These are phyloP conservation scores for Netelia fuscicornis DNA, from an alignment of 2,888 invertebrate species.

Conservation along the genomic window DNA sequence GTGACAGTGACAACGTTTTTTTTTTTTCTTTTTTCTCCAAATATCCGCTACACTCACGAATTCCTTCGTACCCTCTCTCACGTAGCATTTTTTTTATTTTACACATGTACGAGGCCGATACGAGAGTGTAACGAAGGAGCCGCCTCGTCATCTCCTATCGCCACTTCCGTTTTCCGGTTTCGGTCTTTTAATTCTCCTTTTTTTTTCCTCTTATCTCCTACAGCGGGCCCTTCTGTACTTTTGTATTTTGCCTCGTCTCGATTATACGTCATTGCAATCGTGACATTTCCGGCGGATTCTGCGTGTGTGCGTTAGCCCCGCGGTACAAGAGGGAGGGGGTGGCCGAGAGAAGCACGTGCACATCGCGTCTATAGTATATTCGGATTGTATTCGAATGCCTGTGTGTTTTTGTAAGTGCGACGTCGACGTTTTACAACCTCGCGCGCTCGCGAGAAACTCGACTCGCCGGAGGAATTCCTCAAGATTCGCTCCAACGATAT, in stretches of 20 bases:
- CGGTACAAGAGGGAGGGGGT: constrained; percentile 10
- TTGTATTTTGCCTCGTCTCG: constrained; percentile 1
- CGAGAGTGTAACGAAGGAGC: constrained; percentile 48
- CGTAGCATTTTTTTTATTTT: constrained; percentile 27
- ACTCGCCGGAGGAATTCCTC: constrained; percentile 49
- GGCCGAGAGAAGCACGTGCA: constrained; percentile 57
- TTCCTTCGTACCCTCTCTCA: constrained; percentile 37
- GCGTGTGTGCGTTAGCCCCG: background rate
- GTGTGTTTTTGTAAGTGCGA: constrained; percentile 25
- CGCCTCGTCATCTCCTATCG: constrained; percentile 5
- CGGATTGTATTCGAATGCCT: constrained; percentile 8
- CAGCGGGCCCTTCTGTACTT: background rate
- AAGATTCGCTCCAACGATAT: constrained; percentile 38
- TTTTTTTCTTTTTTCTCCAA: background rate
- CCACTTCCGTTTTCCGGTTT: constrained; percentile 38
- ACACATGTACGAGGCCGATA: constrained; percentile 15
- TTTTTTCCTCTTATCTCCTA: background rate
- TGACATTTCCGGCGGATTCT: constrained; percentile 48
- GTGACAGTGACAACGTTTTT: too few species aligned
- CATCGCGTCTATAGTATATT: constrained; percentile 29
- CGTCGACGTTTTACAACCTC: constrained; percentile 52
- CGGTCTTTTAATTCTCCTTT: constrained; percentile 25
- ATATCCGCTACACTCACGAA: constrained; percentile 43
- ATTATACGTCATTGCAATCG: constrained; percentile 23
- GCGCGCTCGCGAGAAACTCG: constrained; percentile 37